Base-by-base conservation (phyloP, 2,888 invertebrate species). In the Ophion ellenae region DNA sequence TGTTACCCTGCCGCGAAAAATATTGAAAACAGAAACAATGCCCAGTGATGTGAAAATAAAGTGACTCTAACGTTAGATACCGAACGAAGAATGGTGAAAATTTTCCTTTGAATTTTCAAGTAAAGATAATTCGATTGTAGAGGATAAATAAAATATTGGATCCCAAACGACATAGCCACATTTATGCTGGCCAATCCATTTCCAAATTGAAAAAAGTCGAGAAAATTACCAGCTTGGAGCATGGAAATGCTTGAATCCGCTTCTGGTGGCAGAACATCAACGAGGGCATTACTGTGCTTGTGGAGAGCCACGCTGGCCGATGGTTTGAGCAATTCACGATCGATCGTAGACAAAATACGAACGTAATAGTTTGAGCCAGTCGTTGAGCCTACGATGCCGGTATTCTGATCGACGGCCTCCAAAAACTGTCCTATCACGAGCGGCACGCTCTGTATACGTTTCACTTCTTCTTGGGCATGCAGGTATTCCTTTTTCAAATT, bases 311-410 rank as follows among this genome's bases (percentile, higher is more conserved):
- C 99, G 88, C 99, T 99, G 17, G 99, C 99, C 0, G 99, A 99
- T 0, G 99, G 99, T 93, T 99, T 99, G 89, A 99, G 94, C 84
- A 99, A 94, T 94, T 99, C 99, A 17, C 99, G 95, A 94, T 99
- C 99, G 90, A 99, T 98, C 5, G 99, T 99, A 3, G 99, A 99
- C 83, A 99, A 95, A 93, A 99, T 99, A 24, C 99, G 96, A 17
- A 99, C 99, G 95, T 99, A 99, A 94, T 99, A 99, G 95, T 99
- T 99, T 0, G 99, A 99, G 47, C 99, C 99, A 59, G 99, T 99
- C 28, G 99, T 99, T 71, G 99, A 99, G 71, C 99, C 99, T 86
- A 99, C 99, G 94, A 99, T 99, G 86, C 99, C 99, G 88, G 99
- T 99, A 93, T 99, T 99, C 94, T 99, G 99, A 94, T 99, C 99